Evolutionary conservation across 2,113 vertebrate genomes (phyloP), one percentile per base, ranked within the genome.

Genomic region (Epinephelus cyanopodus): DNA sequence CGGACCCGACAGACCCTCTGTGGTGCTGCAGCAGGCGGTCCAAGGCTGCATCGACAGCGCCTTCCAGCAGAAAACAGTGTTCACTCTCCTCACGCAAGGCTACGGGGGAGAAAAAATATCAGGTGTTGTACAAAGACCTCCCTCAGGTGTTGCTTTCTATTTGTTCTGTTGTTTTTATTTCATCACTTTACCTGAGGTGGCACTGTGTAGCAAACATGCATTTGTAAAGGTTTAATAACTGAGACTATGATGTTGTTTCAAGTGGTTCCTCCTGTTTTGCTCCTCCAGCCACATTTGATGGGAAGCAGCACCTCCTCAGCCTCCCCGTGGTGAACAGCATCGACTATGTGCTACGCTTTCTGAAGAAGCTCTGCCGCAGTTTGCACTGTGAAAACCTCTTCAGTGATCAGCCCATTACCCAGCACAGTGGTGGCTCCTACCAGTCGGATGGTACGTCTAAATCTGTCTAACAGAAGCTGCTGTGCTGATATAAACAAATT

Each of bases 41-140:
- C 98, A 99, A 72, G 98, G 98, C 2, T 99, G 98, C 94, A 98
- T 99, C 1, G 96, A 99, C 95, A 98, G 97, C 0, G 97, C 98
- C 0, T 97, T 96, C 88, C 98, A 97, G 93, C 98, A 98, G 82
- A 99, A 98, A 92, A 95, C 92, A 0, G 97, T 99, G 84, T 99
- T 99, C 94, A 97, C 97, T 0, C 96, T 99, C 82, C 96, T 99
- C 95, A 97, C 96, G 29, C 97, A 97, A 86, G 98, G 98, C 90
- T 98, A 98, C 0, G 97, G 97, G 15, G 97, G 96, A 0, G 98
- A 99, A 92, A 96, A 96, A 89, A 97, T 99, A 86, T 97, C 98
- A 95, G 97, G 98, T 99, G 95, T 87, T 87, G 83, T 89, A 89
- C 83, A 90, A 79, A 91, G 83, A 84, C 84, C 85, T 67, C 76